These are phyloP conservation scores for Orchesella cincta DNA, from an alignment of 1,140 invertebrate species.

Conservation along the genomic window DNA sequence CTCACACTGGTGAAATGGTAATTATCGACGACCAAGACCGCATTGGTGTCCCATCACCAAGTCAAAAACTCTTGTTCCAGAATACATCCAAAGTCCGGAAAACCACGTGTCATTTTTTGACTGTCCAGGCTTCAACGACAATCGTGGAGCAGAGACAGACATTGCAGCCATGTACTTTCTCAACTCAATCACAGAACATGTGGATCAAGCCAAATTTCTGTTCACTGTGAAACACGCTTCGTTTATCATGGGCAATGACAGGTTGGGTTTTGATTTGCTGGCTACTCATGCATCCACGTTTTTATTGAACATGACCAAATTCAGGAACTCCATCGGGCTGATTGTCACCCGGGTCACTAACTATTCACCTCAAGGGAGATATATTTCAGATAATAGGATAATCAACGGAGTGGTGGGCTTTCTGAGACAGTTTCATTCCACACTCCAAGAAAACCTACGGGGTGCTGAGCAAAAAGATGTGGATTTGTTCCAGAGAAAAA, in stretches of 20 bases:
- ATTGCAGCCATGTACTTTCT: not conserved
- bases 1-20: too few relatives aligned
- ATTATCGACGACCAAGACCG: not conserved
- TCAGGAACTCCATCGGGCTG: not conserved
- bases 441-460: too few relatives aligned
- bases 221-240: not conserved
- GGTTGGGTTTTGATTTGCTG: too few relatives aligned
- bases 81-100: not conserved
- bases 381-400: too few relatives aligned
- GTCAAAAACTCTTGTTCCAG: not conserved
- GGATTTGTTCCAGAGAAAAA: not conserved
- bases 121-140: constrained; percentile 12
- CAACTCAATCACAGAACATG: not conserved
- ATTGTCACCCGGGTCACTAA: not conserved
- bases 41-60: not conserved
- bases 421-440: too few relatives aligned
- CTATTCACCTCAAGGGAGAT: too few relatives aligned
- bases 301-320: not conserved
- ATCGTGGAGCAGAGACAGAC: not conserved
- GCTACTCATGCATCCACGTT: not conserved
- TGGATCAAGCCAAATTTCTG: not conserved
- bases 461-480: too few relatives aligned
- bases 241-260: not conserved
- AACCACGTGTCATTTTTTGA: not conserved
- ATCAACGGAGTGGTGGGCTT: too few relatives aligned